A percentile compares a stretch with the other conserved stretches of the same genome.
Conservation (phyloP, 2,888 invertebrate species). For the Autographa pulchrina region DNA sequence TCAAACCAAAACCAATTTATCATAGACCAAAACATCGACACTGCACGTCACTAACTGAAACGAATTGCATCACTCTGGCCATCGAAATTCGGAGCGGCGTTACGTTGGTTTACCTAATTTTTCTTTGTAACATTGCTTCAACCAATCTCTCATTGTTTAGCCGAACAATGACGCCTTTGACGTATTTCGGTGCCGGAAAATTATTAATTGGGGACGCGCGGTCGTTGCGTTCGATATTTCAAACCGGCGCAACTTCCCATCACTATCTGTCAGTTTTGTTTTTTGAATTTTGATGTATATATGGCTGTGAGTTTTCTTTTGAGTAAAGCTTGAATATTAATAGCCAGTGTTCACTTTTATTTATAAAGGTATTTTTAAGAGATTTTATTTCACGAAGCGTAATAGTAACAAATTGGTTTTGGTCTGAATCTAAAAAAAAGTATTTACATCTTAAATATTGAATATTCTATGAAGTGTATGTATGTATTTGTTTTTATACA, state of each 20-base stretch:
- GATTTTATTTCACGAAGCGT: background rate
- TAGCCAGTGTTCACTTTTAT: conserved; percentile 24
- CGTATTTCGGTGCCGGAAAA: conserved; percentile 71
- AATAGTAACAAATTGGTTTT: background rate
- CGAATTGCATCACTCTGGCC: conserved; percentile 75
- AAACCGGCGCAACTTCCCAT: conserved; percentile 44
- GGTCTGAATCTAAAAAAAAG: background rate
- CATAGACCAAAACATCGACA: conserved; percentile 56
- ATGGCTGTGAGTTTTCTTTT: conserved; percentile 37
- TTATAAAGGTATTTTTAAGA: conserved; percentile 12
- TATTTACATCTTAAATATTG: background rate
- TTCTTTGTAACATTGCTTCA: conserved; percentile 74
- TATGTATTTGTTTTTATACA: background rate
- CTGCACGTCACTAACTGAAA: conserved; percentile 59
- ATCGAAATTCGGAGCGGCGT: conserved; percentile 75
- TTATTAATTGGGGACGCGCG: conserved; percentile 72
- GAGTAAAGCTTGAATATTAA: conserved; percentile 35
- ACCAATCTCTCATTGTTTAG: conserved; percentile 77
- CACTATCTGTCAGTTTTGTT: conserved; percentile 43
- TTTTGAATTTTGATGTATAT: conserved; percentile 39
- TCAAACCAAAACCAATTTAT: conserved; percentile 40
- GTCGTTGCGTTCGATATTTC: conserved; percentile 60
- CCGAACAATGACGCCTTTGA: conserved; percentile 74
- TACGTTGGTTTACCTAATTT: conserved; percentile 81
- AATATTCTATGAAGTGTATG: background rate